Base-by-base conservation (phyloP, 2,888 invertebrate species). In the Lydus trimaculatus region DNA sequence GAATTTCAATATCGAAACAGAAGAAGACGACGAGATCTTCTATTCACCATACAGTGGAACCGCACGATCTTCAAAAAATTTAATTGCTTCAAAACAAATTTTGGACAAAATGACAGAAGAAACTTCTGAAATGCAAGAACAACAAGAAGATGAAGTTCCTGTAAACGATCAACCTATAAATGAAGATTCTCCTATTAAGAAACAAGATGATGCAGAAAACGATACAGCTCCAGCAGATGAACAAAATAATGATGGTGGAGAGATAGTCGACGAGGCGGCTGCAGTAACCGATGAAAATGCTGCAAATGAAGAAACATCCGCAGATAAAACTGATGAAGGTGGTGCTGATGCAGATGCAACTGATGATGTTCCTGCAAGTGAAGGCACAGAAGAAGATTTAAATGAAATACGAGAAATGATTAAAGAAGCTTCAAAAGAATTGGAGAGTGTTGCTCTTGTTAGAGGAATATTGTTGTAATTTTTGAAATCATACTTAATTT, bases 381-480 rank as follows among this genome's bases (percentile, higher is more conserved):
- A n/a, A n/a, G n/a, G n/a, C n/a, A n/a, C n/a, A n/a, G n/a, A n/a
- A n/a, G 28, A 63, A 56, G 39, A 81, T 80, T 69, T 81, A 82
- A n/a, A 68, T 84, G 60, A 75, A 68, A 80, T 83, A 0, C 83
- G 84, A 73, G 65, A 81, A 61, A 79, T 84, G 76, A 82, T 83
- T 5, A 74, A 80, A 56, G 74, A 79, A 67, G 80, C 82, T 1
- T 75, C 79, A 0, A 70, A 73, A 48, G 81, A 82, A 58, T 65
- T 84, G 13, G 78, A 81, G 20, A 74, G 82, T 66, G 80, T 84
- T 17, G 80, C 79, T 13, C 80, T 0, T 8, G n/a, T n/a, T n/a
- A 31, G 3, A 11, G 17, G 11, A 7, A 8, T 31, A 23, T 56
- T 56, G 13, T 4, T 25, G 2, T 6, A 52, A 52, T 9, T 11